These are phyloP conservation scores for Acronicta alni DNA, from an alignment of 2,888 invertebrate species.

Conservation along the genomic window DNA sequence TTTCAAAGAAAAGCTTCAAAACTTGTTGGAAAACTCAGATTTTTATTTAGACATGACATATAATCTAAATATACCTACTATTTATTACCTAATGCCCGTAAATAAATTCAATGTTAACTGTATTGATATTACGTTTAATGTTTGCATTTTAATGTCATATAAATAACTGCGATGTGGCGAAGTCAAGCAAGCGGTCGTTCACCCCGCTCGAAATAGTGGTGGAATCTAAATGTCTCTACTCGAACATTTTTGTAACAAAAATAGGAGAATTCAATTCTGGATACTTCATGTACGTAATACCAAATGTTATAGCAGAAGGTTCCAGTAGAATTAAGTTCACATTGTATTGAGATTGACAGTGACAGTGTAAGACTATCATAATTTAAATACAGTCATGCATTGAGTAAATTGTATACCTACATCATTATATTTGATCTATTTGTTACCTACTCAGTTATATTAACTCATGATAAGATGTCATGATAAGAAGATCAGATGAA, in stretches of 20 bases:
- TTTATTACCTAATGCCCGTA: slow-evolving; percentile 18
- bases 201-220: slow-evolving; percentile 57
- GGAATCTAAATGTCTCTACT: slow-evolving; percentile 46
- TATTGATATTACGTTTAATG: slow-evolving; percentile 31
- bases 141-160: slow-evolving; percentile 48
- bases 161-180: slow-evolving; percentile 45
- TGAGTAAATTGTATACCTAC: slow-evolving; percentile 9
- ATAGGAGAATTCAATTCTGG: slow-evolving; percentile 44
- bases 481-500: too few relatives aligned
- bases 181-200: slow-evolving; percentile 43
- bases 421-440: slow-evolving; percentile 2
- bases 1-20: too few relatives aligned
- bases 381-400: neutral
- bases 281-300: slow-evolving; percentile 34
- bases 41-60: neutral
- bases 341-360: slow-evolving; percentile 4
- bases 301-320: slow-evolving; percentile 6
- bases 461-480: neutral
- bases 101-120: slow-evolving; percentile 52
- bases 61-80: slow-evolving; percentile 8
- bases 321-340: slow-evolving; percentile 44
- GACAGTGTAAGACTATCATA: neutral
- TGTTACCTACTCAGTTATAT: neutral
- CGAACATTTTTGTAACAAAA: slow-evolving; percentile 49
- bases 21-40: neutral